Base-by-base conservation (phyloP, 2,888 invertebrate genomes). In the Spicauda simplicius region DNA sequence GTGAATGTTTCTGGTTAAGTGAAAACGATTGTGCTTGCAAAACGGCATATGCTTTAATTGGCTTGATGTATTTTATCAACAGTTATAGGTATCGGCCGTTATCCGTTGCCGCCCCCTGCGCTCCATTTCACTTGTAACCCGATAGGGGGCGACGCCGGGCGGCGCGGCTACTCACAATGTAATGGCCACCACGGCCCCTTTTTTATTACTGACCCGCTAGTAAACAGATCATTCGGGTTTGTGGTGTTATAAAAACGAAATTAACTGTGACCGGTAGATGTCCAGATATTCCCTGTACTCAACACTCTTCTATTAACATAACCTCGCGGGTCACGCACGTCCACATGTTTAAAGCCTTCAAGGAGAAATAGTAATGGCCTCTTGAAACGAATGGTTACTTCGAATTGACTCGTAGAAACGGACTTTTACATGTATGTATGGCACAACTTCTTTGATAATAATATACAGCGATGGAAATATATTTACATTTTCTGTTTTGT, bases 211-310 rank as follows among this genome's bases (percentile, higher is more conserved):
- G 90, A 88, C 90, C 92, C 91, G 91, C 92, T 90, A 93, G 92
- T 93, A 93, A 92, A 93, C 92, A 93, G 92, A 92, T 92, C 92
- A 92, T 93, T 92, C 91, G 88, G 91, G 90, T 91, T 92, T 92
- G 92, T 92, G 92, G 91, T 92, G 92, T 87, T 91, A 92, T 93
- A 93, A 93, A 93, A 93, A 91, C 90, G 87, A 88, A 93, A 93
- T 92, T 92, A 92, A 91, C 90, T 89, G 85, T 82, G 87, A 80
- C 85, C 85, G 84, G 88, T 89, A 83, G 83, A 90, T 88, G 89
- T 82, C 86, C 88, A 88, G 88, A 88, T 87, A 89, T 85, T 83
- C 84, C 84, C 83, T 84, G 82, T 79, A 76, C 81, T 81, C 79
- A 77, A 76, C 80, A 80, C 76, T 70, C 78, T 69, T 25, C 86